These are phyloP conservation scores for Antedon mediterranea DNA, from an alignment of 53 echinoderm and acorn worm species.

Conservation along the genomic window DNA sequence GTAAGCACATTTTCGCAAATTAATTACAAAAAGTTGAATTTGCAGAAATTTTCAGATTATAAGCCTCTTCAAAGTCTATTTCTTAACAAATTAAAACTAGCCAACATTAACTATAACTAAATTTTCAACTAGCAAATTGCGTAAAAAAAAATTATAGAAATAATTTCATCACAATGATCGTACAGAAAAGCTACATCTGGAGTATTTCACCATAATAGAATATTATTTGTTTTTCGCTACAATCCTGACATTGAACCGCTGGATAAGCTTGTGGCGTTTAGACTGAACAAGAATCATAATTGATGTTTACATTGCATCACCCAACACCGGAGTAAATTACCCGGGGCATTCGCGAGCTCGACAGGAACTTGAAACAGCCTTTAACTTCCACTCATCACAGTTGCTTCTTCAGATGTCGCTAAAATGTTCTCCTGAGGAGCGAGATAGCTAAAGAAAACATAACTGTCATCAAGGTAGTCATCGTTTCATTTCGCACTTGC, in stretches of 20 bases:
- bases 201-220: too few species aligned
- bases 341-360: neutral
- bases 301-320: neutral
- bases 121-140: too few species aligned
- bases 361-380: neutral
- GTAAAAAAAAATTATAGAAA: too few species aligned
- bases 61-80: too few species aligned
- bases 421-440: neutral
- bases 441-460: neutral
- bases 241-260: neutral
- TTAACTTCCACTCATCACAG: neutral
- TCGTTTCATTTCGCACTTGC: neutral
- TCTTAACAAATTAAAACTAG: too few species aligned
- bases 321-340: neutral
- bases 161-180: too few species aligned
- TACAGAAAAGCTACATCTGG: too few species aligned
- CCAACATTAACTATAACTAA: too few species aligned
- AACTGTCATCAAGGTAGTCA: neutral
- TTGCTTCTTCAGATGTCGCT: neutral
- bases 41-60: too few species aligned
- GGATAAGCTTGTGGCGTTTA: neutral
- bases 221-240: neutral
- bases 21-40: too few species aligned
- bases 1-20: too few species aligned
- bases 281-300: neutral